Evolutionary conservation across 2,888 invertebrate species (phyloP).

Genomic region (Hypena proboscidalis): DNA sequence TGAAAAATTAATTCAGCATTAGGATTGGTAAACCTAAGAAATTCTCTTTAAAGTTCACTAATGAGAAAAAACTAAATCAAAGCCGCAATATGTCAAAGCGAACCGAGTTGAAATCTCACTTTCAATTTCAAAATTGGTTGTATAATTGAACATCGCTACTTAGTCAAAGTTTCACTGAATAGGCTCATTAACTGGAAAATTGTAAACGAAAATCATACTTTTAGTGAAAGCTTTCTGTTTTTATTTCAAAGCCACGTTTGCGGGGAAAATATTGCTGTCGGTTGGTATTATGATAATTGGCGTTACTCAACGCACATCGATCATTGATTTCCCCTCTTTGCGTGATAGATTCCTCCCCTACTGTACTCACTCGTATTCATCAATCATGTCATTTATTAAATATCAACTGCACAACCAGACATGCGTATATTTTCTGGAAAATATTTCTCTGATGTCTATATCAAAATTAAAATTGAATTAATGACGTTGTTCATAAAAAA

Average conservation of each 20-base stretch:
- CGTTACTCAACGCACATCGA: conserved; percentile 41
- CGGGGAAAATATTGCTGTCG: background rate
- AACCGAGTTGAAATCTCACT: no score
- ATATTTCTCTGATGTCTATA: conserved; percentile 19
- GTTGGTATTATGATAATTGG: conserved; percentile 51
- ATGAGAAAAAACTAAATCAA: no score
- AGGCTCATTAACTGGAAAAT: no score
- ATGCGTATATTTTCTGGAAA: conserved; percentile 22
- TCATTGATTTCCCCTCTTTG: conserved; percentile 42
- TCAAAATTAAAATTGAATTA: no score
- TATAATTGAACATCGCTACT: no score
- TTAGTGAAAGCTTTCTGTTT: no score
- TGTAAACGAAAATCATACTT: no score
- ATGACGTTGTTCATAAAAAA: no score
- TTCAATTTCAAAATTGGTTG: no score
- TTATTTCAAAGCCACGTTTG: conserved; percentile 4
- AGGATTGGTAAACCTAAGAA: conserved; percentile 4
- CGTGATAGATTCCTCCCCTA: conserved; percentile 37
- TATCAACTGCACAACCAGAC: conserved; percentile 31
- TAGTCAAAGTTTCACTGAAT: no score
- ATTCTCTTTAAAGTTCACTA: no score
- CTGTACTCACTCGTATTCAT: conserved; percentile 39
- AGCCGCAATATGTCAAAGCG: no score
- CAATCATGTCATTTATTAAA: conserved; percentile 46
- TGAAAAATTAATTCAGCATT: background rate